Evolutionary conservation across 2,797 vertebrate species (phyloP), one percentile per base, ranked within the genome.

Genomic region (Ambastaia sidthimunki): DNA sequence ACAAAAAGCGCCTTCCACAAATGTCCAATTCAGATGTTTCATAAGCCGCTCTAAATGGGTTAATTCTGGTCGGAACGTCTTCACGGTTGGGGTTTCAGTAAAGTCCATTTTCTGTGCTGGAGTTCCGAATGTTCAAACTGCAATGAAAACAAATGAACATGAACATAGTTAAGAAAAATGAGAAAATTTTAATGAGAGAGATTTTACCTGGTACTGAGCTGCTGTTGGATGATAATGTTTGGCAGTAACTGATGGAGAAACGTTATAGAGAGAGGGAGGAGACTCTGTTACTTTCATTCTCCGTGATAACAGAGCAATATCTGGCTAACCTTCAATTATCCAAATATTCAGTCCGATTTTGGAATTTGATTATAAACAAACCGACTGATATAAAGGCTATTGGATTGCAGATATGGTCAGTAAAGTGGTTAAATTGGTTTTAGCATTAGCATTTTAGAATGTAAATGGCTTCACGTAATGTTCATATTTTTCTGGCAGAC

Each of bases 151-250:
- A 3, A 50, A 10, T 7, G 2, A 41, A 41, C 7, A 10, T 41
- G 28, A 28, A 28, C 4, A 1, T 1, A 54, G 15, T 0, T 9
- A 52, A 34, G 12, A 34, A 25, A 25, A 10, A 52, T 3, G 5
- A 55, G 7, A 9, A 18, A 5, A 16, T 50, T n/a, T n/a, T n/a
- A 28, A 28, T 28, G 28, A 28, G 65, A 57, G 44, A 54, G 6
- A 25, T 78, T 63, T 65, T 79, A 79, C 77, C 69, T 66, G 69
- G 55, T 7, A 25, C 57, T 16, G 21, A 66, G 23, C 31, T 65
- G 68, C 55, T 41, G 48, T 31, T 44, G 18, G 59, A 11, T 55
- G 47, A 15, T 57, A 18, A 21, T 52, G 31, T 15, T 4, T 47
- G 21, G 48, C 16, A 47, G 31, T 57, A 55, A 78, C 55, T 54